Percentiles rank a stretch among this genome's conserved stretches.
These are phyloP conservation scores for Epinotia brunnichana DNA, from an alignment of 2,888 invertebrate species.

Conservation along the genomic window DNA sequence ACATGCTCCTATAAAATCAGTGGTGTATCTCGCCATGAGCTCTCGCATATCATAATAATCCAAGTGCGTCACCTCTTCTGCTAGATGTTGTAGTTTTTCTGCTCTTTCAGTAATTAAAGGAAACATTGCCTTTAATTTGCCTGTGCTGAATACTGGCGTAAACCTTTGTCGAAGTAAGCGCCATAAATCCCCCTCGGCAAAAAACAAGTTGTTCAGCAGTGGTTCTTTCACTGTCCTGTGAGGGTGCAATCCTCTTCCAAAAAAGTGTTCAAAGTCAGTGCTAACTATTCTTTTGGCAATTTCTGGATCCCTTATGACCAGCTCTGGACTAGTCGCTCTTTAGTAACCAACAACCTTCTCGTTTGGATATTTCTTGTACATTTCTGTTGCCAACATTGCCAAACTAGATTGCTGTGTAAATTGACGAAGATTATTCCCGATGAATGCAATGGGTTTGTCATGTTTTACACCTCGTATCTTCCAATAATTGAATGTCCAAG, in stretches of 20 bases:
- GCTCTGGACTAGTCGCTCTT: slow-evolving; percentile 64
- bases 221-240: slow-evolving; percentile 70
- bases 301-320: slow-evolving; percentile 72
- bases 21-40: slow-evolving; percentile 76
- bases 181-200: slow-evolving; percentile 75
- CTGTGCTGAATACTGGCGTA: slow-evolving; percentile 72
- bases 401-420: slow-evolving; percentile 66
- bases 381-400: slow-evolving; percentile 67
- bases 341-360: slow-evolving; percentile 74
- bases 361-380: slow-evolving; percentile 67
- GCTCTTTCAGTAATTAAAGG: slow-evolving; percentile 72
- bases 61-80: slow-evolving; percentile 59
- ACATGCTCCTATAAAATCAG: slow-evolving; percentile 75
- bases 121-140: slow-evolving; percentile 76
- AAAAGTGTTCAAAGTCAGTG: slow-evolving; percentile 69
- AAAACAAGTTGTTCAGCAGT: slow-evolving; percentile 70
- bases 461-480: slow-evolving; percentile 68
- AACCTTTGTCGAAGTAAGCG: slow-evolving; percentile 70
- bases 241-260: slow-evolving; percentile 67
- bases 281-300: slow-evolving; percentile 68
- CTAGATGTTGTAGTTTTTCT: slow-evolving; percentile 66
- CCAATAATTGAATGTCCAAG: slow-evolving; percentile 69
- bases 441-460: slow-evolving; percentile 64
- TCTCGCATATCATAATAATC: slow-evolving; percentile 70
- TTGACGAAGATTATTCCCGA: slow-evolving; percentile 67